These are phyloP conservation scores for Lysiphlebus fabarum DNA, from an alignment of 1,140 invertebrate genomes.

Conservation along the genomic window DNA sequence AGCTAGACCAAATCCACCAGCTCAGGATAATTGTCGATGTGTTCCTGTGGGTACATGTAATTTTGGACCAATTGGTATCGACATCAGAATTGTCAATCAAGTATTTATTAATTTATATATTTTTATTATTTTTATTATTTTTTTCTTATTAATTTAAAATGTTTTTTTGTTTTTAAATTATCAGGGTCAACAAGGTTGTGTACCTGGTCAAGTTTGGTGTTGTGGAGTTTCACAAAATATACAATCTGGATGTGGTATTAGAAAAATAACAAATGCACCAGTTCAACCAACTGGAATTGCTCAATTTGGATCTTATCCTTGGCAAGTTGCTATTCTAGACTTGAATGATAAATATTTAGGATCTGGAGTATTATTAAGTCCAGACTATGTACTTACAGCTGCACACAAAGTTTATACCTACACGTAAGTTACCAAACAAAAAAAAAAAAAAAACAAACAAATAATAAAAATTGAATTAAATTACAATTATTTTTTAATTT, in stretches of 20 bases:
- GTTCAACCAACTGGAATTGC: constrained; percentile 53
- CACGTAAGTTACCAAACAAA: constrained; percentile 53
- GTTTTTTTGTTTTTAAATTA: not conserved
- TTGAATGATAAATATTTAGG: constrained; percentile 61
- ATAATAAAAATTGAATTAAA: constrained; percentile 7
- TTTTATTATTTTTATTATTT: constrained; percentile 5
- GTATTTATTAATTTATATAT: constrained; percentile 41
- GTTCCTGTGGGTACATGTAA: constrained; percentile 39
- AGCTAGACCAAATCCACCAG: constrained; percentile 7
- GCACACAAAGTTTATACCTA: constrained; percentile 64
- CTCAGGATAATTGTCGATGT: constrained; percentile 35
- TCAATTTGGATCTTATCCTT: constrained; percentile 59
- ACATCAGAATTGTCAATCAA: constrained; percentile 62
- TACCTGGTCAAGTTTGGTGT: constrained; percentile 52
- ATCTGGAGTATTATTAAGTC: constrained; percentile 64
- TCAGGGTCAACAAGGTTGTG: constrained; percentile 35
- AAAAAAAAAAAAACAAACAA: not conserved
- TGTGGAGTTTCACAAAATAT: constrained; percentile 38
- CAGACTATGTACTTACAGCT: constrained; percentile 64
- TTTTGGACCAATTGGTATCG: constrained; percentile 56
- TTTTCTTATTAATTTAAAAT: too few species aligned
- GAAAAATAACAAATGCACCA: constrained; percentile 39
- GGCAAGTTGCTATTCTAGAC: constrained; percentile 55
- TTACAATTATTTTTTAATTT: constrained; percentile 3
- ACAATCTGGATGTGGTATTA: constrained; percentile 42